Conservation (phyloP, 2,797 vertebrate genomes). For the Platyrinchus mystaceus region DNA sequence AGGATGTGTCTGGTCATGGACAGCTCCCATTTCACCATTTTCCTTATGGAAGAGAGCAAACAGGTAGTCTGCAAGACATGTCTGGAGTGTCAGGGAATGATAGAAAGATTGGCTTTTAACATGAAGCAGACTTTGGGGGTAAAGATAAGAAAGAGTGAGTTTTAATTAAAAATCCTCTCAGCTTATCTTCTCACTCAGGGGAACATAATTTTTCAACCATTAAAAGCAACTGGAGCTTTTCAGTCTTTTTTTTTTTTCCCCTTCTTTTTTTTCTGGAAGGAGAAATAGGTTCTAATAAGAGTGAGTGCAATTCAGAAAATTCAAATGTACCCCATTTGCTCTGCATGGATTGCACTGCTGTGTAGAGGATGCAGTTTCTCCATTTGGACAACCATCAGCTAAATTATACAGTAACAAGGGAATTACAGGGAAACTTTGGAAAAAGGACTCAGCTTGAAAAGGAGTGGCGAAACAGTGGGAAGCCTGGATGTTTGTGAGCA, state of each 20-base stretch:
- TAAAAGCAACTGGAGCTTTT: conserved; percentile 11
- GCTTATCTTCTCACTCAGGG: conserved; percentile 35
- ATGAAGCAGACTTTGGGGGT: not conserved
- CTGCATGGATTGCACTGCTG: not conserved
- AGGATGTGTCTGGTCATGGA: not conserved
- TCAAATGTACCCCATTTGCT: not conserved
- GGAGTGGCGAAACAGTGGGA: fast-evolving
- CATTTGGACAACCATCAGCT: not conserved
- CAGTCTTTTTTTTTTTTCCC: not conserved
- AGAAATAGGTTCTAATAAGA: not conserved
- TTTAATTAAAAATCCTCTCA: conserved; percentile 52
- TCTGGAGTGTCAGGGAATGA: not conserved
- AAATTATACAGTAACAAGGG: not conserved
- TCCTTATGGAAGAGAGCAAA: not conserved
- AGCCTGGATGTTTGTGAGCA: not conserved
- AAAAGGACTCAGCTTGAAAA: not conserved
- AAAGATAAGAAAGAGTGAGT: conserved; percentile 5
- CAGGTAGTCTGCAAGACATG: not conserved
- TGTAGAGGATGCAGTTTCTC: not conserved
- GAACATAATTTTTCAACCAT: not conserved
- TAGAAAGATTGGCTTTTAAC: not conserved
- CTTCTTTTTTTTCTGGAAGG: not conserved
- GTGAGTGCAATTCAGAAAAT: not conserved
- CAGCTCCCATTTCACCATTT: not conserved
- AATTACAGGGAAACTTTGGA: not conserved